Evolutionary conservation across 2,888 invertebrate species (phyloP).

Genomic region (Tanypteryx hageni): DNA sequence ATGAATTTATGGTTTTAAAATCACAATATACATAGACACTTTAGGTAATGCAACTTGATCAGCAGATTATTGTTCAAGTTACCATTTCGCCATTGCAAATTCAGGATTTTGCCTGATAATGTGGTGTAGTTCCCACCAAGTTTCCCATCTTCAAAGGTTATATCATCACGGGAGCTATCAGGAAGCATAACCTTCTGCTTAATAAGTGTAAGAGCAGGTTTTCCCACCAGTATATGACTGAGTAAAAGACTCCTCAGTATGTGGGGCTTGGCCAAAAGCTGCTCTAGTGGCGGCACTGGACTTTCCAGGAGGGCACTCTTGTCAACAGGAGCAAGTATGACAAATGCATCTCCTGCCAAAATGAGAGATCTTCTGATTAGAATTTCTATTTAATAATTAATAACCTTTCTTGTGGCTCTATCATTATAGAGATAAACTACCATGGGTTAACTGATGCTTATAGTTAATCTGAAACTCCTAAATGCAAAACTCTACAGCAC

Average conservation of each 20-base stretch:
- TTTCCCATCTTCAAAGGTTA: not conserved
- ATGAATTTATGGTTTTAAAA: too few relatives aligned
- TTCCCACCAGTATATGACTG: slow-evolving; percentile 34
- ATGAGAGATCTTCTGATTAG: too few relatives aligned
- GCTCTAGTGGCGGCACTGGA: slow-evolving; percentile 45
- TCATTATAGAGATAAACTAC: too few relatives aligned
- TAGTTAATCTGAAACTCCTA: too few relatives aligned
- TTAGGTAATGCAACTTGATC: not conserved
- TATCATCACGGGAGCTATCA: not conserved
- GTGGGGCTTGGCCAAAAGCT: slow-evolving; percentile 18
- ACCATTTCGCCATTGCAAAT: slow-evolving; percentile 39
- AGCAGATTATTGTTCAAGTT: not conserved
- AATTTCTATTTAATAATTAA: too few relatives aligned
- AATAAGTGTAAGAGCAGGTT: slow-evolving; percentile 26
- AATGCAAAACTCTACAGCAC: too few relatives aligned
- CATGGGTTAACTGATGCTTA: too few relatives aligned
- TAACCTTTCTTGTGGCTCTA: too few relatives aligned
- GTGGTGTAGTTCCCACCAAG: slow-evolving; percentile 42
- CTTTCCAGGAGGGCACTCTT: slow-evolving; percentile 13
- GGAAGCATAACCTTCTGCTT: slow-evolving; percentile 15
- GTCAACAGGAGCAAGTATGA: slow-evolving; percentile 42
- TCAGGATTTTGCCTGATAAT: slow-evolving; percentile 15
- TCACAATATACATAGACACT: too few relatives aligned
- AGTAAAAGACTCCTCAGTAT: slow-evolving; percentile 57
- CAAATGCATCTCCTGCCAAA: slow-evolving; percentile 47